Base-by-base conservation (phyloP, 2,797 vertebrate species). In the Sarcophilus harrisii region DNA sequence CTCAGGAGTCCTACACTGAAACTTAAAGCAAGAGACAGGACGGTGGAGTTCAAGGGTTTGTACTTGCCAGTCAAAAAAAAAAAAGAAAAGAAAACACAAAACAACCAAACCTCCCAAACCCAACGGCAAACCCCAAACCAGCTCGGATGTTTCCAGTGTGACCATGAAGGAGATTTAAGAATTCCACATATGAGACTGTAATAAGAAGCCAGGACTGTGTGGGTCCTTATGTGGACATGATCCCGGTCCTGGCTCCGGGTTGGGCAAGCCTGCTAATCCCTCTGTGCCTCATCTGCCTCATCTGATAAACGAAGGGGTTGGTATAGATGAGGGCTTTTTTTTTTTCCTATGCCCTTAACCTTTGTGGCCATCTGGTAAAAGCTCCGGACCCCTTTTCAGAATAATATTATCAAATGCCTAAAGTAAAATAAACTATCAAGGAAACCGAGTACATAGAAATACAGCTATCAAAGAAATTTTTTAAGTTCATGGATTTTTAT, bases 1-100 rank as follows among this genome's bases (percentile, higher is more conserved):
- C 58, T 89, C n/a, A 81, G 45, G 8, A n/a, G 11, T 14, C 73
- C n/a, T 92, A 29, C 45, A 93, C 96, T 94, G 95, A 90, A 93
- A 96, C 90, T 90, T 89, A 58, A 14, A 62, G 1, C 52, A 90
- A 81, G 29, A 96, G 29, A 32, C 24, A 87, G 30, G 28, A 30
- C 30, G 5, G 96, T 91, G 89, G 1, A 93, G 32, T 16, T 13
- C n/a, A 93, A 28, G 93, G 16, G 55, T 91, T 58, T 59, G 29
- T 11, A 24, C 38, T 27, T 27, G 38, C 38, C 73, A 4, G 4
- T 62, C 89, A 8, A 45, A 28, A 94, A 94, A 55, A 1, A 4
- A 52, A 52, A 52, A 52, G 52, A 52, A 52, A 4, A 5, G 0
- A 52, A 52, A 52, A 52, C 52, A 52, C 54, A 55, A 55, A 55